Evolutionary conservation across 2,797 vertebrate genomes (phyloP).

Genomic region (Acrocephalus scirpaceus): DNA sequence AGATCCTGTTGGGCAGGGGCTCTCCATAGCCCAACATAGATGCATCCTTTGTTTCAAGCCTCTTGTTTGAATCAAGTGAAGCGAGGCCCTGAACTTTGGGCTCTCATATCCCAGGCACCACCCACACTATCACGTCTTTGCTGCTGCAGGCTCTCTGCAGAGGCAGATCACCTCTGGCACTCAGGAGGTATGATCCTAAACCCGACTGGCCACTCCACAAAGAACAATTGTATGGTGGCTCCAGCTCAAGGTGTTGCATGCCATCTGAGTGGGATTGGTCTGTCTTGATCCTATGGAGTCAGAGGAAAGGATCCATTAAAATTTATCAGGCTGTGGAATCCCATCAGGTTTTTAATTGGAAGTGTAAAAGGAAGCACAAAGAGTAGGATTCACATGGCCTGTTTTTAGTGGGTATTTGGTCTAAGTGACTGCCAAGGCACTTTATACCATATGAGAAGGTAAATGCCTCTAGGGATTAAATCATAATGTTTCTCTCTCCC

Average conservation of each 20-base stretch:
- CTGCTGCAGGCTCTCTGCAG: not conserved
- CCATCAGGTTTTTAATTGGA: not conserved
- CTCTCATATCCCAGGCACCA: not conserved
- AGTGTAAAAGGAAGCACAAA: not conserved
- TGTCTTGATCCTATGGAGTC: not conserved
- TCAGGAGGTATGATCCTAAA: rapidly evolving
- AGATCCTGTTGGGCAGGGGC: not conserved
- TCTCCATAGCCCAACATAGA: not conserved
- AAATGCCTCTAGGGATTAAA: conserved; percentile 5
- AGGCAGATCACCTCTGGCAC: not conserved
- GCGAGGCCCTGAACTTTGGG: not conserved
- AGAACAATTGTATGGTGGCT: not conserved
- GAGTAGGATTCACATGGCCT: not conserved
- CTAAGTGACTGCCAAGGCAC: not conserved
- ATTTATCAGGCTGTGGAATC: not conserved
- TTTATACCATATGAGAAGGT: not conserved
- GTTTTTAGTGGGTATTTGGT: not conserved
- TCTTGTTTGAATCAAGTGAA: not conserved
- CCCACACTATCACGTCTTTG: not conserved
- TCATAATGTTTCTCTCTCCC: not conserved
- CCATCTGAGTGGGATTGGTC: not conserved
- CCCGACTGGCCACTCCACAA: rapidly evolving
- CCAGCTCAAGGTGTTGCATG: not conserved
- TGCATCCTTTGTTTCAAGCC: not conserved
- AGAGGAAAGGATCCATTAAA: not conserved